A percentile compares a stretch with the other conserved stretches of the same genome.
Evolutionary conservation across 1,140 invertebrate genomes (phyloP).

Genomic region (Drosophila triauraria): DNA sequence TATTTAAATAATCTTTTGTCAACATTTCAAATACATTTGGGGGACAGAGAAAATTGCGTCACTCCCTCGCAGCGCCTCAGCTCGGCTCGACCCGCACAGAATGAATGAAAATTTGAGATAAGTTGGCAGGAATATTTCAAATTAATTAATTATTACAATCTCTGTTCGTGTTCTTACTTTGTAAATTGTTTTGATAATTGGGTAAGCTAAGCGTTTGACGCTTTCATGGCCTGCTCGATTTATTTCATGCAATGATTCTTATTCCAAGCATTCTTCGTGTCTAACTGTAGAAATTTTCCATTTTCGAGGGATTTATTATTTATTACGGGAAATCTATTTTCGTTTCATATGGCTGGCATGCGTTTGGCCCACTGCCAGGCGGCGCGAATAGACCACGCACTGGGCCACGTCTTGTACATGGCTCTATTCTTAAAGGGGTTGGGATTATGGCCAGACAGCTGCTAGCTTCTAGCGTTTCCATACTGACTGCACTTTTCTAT

Average conservation of each 20-base stretch:
- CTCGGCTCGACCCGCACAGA: slow-evolving; percentile 2
- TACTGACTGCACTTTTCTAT: slow-evolving; percentile 56
- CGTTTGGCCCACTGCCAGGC: slow-evolving; percentile 66
- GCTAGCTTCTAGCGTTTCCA: slow-evolving; percentile 34
- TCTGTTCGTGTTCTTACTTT: slow-evolving; percentile 31
- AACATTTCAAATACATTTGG: slow-evolving; percentile 32
- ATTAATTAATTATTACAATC: slow-evolving; percentile 34
- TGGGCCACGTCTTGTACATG: slow-evolving; percentile 33
- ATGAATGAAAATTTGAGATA: slow-evolving; percentile 39
- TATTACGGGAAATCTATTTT: slow-evolving; percentile 75
- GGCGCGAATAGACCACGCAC: slow-evolving; percentile 57
- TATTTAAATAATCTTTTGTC: slow-evolving; percentile 80
- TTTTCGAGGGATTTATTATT: slow-evolving; percentile 60
- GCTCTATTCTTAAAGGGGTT: slow-evolving; percentile 18
- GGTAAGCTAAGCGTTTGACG: slow-evolving; percentile 7
- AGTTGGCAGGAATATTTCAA: slow-evolving; percentile 20
- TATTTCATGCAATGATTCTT: slow-evolving; percentile 65
- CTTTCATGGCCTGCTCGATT: slow-evolving; percentile 44
- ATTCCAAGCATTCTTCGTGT: slow-evolving; percentile 46
- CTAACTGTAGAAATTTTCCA: slow-evolving; percentile 63
- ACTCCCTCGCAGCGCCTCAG: slow-evolving; percentile 17
- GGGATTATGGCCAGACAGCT: slow-evolving; percentile 60
- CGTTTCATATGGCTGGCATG: slow-evolving; percentile 55
- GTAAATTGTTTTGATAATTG: slow-evolving; percentile 61
- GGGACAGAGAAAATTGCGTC: slow-evolving; percentile 63